Conservation (phyloP, 1,140 invertebrate genomes). For the Dolichoris vasculosae region DNA sequence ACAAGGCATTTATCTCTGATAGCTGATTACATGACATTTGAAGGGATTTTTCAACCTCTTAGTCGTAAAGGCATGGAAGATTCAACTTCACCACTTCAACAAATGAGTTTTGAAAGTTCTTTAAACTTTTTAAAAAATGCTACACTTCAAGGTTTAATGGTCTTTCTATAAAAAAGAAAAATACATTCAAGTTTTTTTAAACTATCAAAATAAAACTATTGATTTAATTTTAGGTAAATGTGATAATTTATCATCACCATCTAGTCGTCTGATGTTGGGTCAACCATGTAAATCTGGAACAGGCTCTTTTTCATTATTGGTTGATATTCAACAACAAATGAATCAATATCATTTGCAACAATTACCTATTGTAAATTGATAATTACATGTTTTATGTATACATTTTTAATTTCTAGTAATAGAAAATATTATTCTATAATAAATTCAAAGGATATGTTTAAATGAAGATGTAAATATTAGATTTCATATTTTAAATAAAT, state of each 20-base stretch:
- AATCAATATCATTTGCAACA: conserved; percentile 11
- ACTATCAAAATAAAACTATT: conserved; percentile 4
- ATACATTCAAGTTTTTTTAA: conserved; percentile 9
- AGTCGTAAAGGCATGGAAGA: conserved; percentile 92
- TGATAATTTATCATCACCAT: conserved; percentile 90
- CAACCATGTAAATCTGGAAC: conserved; percentile 89
- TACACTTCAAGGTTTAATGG: conserved; percentile 77
- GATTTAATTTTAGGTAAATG: conserved; percentile 73
- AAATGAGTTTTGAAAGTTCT: conserved; percentile 98
- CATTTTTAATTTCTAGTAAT: conserved; percentile 22
- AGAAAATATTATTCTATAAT: conserved; percentile 22
- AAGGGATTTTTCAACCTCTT: conserved; percentile 91
- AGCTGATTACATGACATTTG: conserved; percentile 98
- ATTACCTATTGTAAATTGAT: conserved; percentile 12
- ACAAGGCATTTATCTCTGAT: conserved; percentile 93
- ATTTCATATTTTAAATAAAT: conserved; percentile 5
- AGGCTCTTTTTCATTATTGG: conserved; percentile 80
- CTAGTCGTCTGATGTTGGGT: conserved; percentile 91
- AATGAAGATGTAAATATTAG: conserved; percentile 46
- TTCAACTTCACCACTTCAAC: conserved; percentile 93
- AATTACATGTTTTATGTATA: conserved; percentile 27
- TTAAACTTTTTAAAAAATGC: conserved; percentile 90
- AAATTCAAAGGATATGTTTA: conserved; percentile 22
- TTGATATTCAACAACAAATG: conserved; percentile 57
- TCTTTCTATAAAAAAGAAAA: conserved; percentile 58